Percentiles rank a stretch among this genome's conserved stretches.
phyloP scores from a whole-genome alignment of 1,140 invertebrate species.

The Mesaphorura yosii region DNA sequence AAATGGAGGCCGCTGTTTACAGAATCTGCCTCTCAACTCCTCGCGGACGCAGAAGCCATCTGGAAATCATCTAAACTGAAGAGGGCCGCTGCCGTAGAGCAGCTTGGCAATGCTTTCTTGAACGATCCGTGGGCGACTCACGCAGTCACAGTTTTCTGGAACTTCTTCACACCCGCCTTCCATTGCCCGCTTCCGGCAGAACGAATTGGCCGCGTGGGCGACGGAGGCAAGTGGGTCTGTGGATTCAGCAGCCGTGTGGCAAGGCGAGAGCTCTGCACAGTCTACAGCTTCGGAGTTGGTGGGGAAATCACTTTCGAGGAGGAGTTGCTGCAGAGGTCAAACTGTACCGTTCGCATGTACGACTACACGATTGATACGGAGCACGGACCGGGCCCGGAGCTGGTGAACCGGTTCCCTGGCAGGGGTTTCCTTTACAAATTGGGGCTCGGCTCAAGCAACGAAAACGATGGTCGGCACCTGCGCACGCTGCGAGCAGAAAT shows the following conservation, averaged over 20 bases:
- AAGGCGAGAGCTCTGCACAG: slow-evolving; percentile 1
- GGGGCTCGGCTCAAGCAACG: not conserved
- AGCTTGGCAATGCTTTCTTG: not conserved
- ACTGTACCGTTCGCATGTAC: slow-evolving; percentile 6
- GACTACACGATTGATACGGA: slow-evolving; percentile 4
- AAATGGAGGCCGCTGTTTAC: no score
- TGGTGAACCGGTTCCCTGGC: not conserved
- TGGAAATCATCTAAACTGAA: no score
- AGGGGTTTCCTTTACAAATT: not conserved
- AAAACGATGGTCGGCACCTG: not conserved
- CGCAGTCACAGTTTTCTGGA: slow-evolving; percentile 6
- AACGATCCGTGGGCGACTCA: not conserved
- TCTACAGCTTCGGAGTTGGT: slow-evolving; percentile 15
- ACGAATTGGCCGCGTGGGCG: slow-evolving; percentile 6
- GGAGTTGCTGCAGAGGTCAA: slow-evolving; percentile 12
- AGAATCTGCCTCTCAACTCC: no score
- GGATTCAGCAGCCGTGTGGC: not conserved
- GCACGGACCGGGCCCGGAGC: not conserved
- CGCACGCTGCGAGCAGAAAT: slow-evolving; percentile 6
- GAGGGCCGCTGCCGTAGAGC: not conserved
- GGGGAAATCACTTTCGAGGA: slow-evolving; percentile 15
- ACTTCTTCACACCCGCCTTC: slow-evolving; percentile 8
- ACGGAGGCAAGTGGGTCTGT: slow-evolving; percentile 13
- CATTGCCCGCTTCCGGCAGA: not conserved
- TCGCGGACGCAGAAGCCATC: not conserved